A percentile compares a stretch with the other conserved stretches of the same genome.
Evolutionary conservation across 2,113 vertebrate species (phyloP).

Genomic region (Prietella phreatophila): DNA sequence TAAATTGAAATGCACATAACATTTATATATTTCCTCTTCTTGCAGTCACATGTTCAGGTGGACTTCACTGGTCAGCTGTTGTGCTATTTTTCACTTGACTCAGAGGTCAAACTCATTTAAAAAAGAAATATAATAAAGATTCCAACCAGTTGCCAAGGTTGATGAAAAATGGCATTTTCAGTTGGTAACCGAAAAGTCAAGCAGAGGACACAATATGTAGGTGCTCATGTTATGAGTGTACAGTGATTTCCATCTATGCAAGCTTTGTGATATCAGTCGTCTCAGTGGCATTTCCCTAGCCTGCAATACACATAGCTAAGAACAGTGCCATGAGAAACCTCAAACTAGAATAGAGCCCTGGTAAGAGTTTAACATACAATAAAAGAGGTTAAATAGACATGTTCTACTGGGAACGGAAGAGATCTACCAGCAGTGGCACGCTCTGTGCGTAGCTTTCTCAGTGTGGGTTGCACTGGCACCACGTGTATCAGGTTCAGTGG

Average conservation of each 20-base stretch:
- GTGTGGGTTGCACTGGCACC: not conserved
- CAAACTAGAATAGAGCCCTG: not conserved
- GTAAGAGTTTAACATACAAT: not conserved
- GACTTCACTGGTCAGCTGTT: conserved; percentile 62
- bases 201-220: conserved; percentile 46
- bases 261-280: conserved; percentile 40
- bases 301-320: not conserved
- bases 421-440: not conserved
- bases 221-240: conserved; percentile 47
- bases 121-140: not conserved
- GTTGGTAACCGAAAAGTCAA: conserved; percentile 48
- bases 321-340: conserved; percentile 11
- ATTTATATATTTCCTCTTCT: conserved; percentile 60
- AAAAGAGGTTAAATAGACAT: conserved; percentile 12
- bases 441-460: not conserved
- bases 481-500: conserved; percentile 34
- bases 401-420: not conserved
- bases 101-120: not conserved
- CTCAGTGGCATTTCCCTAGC: conserved; percentile 44
- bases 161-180: conserved; percentile 11
- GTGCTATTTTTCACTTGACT: conserved; percentile 54
- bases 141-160: not conserved
- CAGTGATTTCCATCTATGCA: conserved; percentile 35
- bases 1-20: conserved; percentile 52
- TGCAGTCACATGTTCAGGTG: conserved; percentile 58